Percentiles rank a stretch among this genome's conserved stretches.
These are phyloP conservation scores for Condylura cristata DNA, from an alignment of 2,113 vertebrate genomes.

Conservation along the genomic window DNA sequence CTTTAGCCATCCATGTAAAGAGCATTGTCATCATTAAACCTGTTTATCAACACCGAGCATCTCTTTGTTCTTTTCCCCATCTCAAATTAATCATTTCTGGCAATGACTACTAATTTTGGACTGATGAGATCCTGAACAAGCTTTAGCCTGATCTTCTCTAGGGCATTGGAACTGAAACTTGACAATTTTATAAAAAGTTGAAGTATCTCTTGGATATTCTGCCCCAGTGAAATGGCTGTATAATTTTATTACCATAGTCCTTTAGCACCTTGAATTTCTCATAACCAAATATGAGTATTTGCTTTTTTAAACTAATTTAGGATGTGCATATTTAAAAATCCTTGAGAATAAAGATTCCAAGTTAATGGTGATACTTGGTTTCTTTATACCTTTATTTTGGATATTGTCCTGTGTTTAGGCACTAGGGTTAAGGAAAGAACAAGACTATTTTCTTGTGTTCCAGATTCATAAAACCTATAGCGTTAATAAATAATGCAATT, in stretches of 20 bases:
- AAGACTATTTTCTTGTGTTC: not conserved
- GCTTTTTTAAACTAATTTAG: not conserved
- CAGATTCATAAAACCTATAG: not conserved
- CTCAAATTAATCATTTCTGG: not conserved
- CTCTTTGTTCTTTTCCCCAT: not conserved
- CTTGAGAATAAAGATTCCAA: constrained; percentile 11
- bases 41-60: not conserved
- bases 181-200: constrained; percentile 35
- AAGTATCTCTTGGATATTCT: not conserved
- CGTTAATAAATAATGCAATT: not conserved
- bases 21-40: constrained; percentile 54
- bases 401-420: not conserved
- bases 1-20: constrained; percentile 11
- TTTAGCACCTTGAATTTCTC: constrained; percentile 21
- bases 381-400: not conserved
- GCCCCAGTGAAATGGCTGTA: not conserved
- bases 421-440: not conserved
- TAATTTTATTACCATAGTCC: constrained; percentile 8
- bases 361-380: constrained; percentile 10
- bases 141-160: constrained; percentile 24
- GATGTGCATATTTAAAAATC: not conserved
- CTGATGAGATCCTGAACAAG: not conserved
- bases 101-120: not conserved
- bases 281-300: not conserved
- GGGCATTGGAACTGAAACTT: constrained; percentile 42